phyloP scores from a whole-genome alignment of 1,140 invertebrate genomes.

The Rhizoglyphus robini region DNA sequence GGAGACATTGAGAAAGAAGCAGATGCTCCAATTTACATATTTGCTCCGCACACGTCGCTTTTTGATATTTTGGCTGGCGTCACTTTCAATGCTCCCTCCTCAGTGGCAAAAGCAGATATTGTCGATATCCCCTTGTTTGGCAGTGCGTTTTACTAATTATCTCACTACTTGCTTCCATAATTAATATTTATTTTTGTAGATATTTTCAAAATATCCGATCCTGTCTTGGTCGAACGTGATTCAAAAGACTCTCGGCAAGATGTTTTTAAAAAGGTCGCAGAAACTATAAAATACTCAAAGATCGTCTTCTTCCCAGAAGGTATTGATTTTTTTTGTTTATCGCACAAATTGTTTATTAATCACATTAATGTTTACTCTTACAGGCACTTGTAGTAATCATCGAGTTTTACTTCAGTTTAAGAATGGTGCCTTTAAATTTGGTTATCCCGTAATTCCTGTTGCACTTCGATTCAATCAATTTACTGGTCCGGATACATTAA shows the following conservation, averaged over 20 bases:
- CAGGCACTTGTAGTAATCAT: slow-evolving; percentile 21
- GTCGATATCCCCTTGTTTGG: slow-evolving; percentile 66
- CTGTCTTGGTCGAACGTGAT: slow-evolving; percentile 20
- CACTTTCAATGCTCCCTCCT: slow-evolving; percentile 61
- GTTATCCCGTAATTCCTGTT: slow-evolving; percentile 20
- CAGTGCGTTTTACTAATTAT: slow-evolving; percentile 49
- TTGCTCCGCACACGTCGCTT: slow-evolving; percentile 79
- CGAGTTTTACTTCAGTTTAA: slow-evolving; percentile 17
- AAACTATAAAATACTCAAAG: slow-evolving; percentile 19
- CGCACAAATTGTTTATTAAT: neutral
- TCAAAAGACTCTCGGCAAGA: neutral
- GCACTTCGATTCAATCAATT: slow-evolving; percentile 14
- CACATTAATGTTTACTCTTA: too few species aligned
- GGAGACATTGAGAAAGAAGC: slow-evolving; percentile 31
- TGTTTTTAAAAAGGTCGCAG: neutral
- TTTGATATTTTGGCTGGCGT: slow-evolving; percentile 72
- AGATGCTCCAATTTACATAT: slow-evolving; percentile 68
- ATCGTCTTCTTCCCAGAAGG: slow-evolving; percentile 23
- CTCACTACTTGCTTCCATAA: neutral
- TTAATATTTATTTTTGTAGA: neutral
- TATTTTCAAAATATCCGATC: slow-evolving; percentile 14
- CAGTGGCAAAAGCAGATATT: slow-evolving; percentile 71
- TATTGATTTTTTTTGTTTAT: too few species aligned
- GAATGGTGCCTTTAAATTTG: slow-evolving; percentile 20
- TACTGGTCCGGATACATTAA: slow-evolving; percentile 7